Base-by-base conservation (phyloP, 2,888 invertebrate species). In the Eupithecia pulchellata region DNA sequence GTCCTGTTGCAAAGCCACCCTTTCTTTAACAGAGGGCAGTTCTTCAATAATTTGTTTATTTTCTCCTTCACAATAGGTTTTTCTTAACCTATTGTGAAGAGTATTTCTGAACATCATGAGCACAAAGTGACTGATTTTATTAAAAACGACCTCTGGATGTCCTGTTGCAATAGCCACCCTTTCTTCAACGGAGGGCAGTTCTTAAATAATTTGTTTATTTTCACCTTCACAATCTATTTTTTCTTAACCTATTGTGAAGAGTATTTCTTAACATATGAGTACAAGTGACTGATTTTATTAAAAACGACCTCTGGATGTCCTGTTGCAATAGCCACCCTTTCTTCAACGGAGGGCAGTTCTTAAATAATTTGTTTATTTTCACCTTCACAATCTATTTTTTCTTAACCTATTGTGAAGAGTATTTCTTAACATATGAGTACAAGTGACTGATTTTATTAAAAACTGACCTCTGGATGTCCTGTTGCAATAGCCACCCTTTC, bases 261-360 rank as follows among this genome's bases (percentile, higher is more conserved):
- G n/a, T n/a, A n/a, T n/a, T n/a, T n/a, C n/a, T n/a, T n/a, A n/a
- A n/a, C 17, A 5, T 39, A 39, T 39, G 17, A 39, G n/a, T 17
- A 55, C 27, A 55, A 0, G 4, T 27, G 5, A 27, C n/a, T 1
- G 14, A 27, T 55, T 55, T 13, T 27, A 14, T 27, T 30, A 58
- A 30, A 17, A 8, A n/a, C 1, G 30, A 69, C 95, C 80, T 94
- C 85, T 1, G 92, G 93, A 75, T 92, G 87, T 68, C 91, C 89
- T 42, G 95, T 91, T 5, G 91, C 85, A 17, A 84, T 82, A 0
- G 96, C 96, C 3, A 96, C 90, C 75, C 90, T 89, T 68, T 94
- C 92, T 47, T 95, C 94, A 17, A 96, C 93, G 55, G 95, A 91
- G 0, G 96, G 95, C 82, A 96, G 84, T 83, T 96, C 96, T 79